Percentiles rank a stretch among this genome's conserved stretches.
Conservation (phyloP, 2,113 vertebrate genomes). For the Cryptotis parvus region DNA sequence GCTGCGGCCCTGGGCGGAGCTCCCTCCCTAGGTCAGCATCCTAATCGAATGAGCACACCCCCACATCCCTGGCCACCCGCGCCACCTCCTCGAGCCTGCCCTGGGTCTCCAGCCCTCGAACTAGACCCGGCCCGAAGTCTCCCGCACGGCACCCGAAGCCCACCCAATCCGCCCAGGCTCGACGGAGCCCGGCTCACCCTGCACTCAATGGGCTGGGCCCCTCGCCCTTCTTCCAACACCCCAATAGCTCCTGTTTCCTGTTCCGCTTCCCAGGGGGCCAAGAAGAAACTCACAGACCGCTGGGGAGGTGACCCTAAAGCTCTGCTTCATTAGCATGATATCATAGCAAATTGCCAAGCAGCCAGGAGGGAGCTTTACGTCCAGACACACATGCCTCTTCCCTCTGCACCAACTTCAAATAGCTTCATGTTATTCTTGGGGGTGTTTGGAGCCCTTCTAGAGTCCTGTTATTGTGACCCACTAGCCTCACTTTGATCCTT, state of each 20-base stretch:
- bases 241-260: not conserved
- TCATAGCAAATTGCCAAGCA: slow-evolving; percentile 15
- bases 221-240: not conserved
- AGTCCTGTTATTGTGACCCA: not conserved
- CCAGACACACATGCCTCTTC: not conserved
- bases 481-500: not conserved
- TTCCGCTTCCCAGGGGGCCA: not conserved
- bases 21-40: slow-evolving; percentile 3
- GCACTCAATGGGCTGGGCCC: not conserved
- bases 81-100: not conserved
- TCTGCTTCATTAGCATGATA: not conserved
- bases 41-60: not conserved
- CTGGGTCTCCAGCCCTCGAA: not conserved
- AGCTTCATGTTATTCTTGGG: slow-evolving; percentile 38
- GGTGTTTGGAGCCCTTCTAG: not conserved
- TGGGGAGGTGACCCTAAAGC: slow-evolving; percentile 36
- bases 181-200: not conserved
- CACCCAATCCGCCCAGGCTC: not conserved
- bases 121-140: no score
- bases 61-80: not conserved
- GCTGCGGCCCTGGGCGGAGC: not conserved
- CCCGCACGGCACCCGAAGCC: not conserved
- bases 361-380: not conserved
- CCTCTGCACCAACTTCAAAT: slow-evolving; percentile 28
- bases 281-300: slow-evolving; percentile 19